Conservation (phyloP, 64 coral and sea anemone genomes). For the Stichodactyla mertensii region DNA sequence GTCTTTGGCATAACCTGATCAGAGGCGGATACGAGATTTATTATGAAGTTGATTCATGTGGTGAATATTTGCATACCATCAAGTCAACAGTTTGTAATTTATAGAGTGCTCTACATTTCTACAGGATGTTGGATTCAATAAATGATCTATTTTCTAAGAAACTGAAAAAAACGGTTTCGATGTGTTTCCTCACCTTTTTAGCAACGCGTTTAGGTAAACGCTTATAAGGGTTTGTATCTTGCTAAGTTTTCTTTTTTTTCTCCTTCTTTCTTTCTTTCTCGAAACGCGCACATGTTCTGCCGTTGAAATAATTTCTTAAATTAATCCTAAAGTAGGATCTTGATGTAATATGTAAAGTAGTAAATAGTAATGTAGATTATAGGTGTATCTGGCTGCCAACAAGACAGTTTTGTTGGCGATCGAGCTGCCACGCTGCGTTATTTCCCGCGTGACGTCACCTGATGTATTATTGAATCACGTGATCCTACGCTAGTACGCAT, state of each 20-base stretch:
- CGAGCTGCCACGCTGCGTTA: slow-evolving; percentile 38
- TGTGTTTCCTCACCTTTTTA: slow-evolving; percentile 7
- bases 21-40: neutral
- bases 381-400: slow-evolving; percentile 1
- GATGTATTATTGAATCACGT: slow-evolving; percentile 48
- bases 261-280: neutral
- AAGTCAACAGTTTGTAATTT: slow-evolving; percentile 3
- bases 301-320: neutral
- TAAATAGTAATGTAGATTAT: neutral
- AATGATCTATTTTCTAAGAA: slow-evolving; percentile 11
- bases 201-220: neutral
- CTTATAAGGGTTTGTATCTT: neutral
- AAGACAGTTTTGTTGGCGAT: neutral
- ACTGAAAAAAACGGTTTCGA: slow-evolving; percentile 17
- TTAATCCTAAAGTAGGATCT: neutral
- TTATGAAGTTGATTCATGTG: slow-evolving; percentile 4
- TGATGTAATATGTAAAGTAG: neutral
- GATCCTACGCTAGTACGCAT: slow-evolving; percentile 44
- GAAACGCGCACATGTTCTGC: too few species aligned
- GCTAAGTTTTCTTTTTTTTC: neutral
- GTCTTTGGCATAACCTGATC: neutral
- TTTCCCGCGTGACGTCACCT: slow-evolving; percentile 62
- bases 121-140: slow-evolving; percentile 13
- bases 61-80: neutral
- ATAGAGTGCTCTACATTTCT: neutral